Evolutionary conservation across 2,888 invertebrate genomes (phyloP).

Genomic region (Lampropteryx suffumata): DNA sequence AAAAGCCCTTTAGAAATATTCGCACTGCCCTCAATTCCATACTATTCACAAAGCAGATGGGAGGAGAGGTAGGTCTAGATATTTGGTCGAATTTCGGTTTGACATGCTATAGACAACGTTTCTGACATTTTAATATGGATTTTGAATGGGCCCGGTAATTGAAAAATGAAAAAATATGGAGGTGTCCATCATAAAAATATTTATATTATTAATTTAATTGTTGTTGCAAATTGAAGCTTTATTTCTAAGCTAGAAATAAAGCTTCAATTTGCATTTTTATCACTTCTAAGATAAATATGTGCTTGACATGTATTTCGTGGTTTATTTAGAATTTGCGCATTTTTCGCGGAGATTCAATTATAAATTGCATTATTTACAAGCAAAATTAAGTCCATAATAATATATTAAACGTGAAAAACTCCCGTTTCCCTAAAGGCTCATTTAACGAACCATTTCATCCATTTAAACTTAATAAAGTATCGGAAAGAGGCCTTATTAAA

Average conservation of each 20-base stretch:
- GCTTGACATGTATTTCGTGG: too few species aligned
- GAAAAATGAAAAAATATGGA: slow-evolving; percentile 25
- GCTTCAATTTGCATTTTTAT: too few species aligned
- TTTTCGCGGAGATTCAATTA: not conserved
- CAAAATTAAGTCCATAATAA: slow-evolving; percentile 24
- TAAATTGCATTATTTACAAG: slow-evolving; percentile 26
- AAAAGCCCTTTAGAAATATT: slow-evolving; percentile 27
- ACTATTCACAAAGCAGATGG: not conserved
- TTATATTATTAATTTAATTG: too few species aligned
- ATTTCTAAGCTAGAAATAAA: too few species aligned
- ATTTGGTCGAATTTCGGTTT: slow-evolving; percentile 41
- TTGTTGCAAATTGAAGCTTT: too few species aligned
- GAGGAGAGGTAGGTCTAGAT: slow-evolving; percentile 29
- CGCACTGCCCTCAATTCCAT: slow-evolving; percentile 6
- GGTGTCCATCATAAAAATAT: too few species aligned
- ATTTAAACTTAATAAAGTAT: slow-evolving; percentile 74
- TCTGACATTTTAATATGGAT: slow-evolving; percentile 40
- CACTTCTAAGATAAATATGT: too few species aligned
- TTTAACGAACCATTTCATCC: slow-evolving; percentile 72
- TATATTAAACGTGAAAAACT: slow-evolving; percentile 34
- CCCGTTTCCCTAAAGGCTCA: slow-evolving; percentile 45
- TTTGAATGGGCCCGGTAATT: slow-evolving; percentile 31
- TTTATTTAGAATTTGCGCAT: not conserved
- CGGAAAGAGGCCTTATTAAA: slow-evolving; percentile 73
- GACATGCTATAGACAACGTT: slow-evolving; percentile 38